These are phyloP conservation scores for Scaptomyza flava DNA, from an alignment of 2,888 invertebrate genomes.

Conservation along the genomic window DNA sequence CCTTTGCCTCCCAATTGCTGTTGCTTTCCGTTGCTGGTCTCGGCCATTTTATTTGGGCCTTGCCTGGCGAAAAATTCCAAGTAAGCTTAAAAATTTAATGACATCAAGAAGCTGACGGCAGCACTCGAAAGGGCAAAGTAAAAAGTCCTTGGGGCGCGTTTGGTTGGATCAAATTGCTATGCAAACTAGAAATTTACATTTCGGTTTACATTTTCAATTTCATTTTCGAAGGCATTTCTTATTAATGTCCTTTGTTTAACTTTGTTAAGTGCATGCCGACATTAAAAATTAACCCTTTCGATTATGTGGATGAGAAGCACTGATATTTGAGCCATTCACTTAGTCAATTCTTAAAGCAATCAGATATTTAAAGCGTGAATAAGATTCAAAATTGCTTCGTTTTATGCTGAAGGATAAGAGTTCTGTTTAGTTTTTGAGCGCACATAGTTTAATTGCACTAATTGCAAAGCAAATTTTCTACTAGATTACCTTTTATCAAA, in stretches of 20 bases:
- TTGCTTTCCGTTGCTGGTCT: constrained; percentile 73
- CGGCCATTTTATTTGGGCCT: constrained; percentile 71
- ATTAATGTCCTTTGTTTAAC: constrained; percentile 74
- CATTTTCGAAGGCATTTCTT: constrained; percentile 58
- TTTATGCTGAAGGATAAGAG: neutral
- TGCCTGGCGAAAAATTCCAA: constrained; percentile 61
- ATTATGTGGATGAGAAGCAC: constrained; percentile 1
- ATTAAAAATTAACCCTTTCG: constrained; percentile 43
- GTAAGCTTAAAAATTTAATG: constrained; percentile 81
- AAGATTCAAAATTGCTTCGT: neutral
- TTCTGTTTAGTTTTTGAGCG: constrained; percentile 43
- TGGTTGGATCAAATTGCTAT: constrained; percentile 67
- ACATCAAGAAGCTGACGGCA: constrained; percentile 73
- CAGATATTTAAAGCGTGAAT: constrained; percentile 9
- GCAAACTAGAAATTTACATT: constrained; percentile 67
- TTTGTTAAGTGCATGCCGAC: constrained; percentile 45
- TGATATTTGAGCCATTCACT: constrained; percentile 13
- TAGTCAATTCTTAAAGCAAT: constrained; percentile 20
- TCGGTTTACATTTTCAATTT: constrained; percentile 33
- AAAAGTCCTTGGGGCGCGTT: constrained; percentile 55
- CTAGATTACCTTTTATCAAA: constrained; percentile 75
- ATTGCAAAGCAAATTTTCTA: constrained; percentile 81
- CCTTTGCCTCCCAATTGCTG: constrained; percentile 42
- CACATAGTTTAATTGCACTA: constrained; percentile 73
- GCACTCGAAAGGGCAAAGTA: constrained; percentile 24